A percentile compares a stretch with the other conserved stretches of the same genome.
These are phyloP conservation scores for Patiria miniata DNA, from an alignment of 35 echinoderm and acorn worm genomes.

Conservation along the genomic window DNA sequence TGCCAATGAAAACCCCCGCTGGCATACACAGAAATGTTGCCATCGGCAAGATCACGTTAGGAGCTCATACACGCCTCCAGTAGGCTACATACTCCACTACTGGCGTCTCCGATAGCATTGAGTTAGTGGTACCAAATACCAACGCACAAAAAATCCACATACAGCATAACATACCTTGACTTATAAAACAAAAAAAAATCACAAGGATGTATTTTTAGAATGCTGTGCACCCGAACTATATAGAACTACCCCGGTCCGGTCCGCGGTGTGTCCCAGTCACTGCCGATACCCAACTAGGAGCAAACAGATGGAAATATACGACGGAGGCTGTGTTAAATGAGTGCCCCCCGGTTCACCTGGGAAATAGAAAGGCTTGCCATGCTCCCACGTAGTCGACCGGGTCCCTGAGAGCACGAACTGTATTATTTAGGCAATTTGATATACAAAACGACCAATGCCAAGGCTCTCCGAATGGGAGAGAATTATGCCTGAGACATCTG, in stretches of 20 bases:
- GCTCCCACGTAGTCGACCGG: conserved; percentile 3
- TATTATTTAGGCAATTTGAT: conserved; percentile 34
- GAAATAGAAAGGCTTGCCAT: conserved; percentile 13
- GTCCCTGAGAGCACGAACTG: conserved; percentile 5
- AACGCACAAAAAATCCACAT: not conserved
- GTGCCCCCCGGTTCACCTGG: conserved; percentile 22
- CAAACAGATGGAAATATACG: conserved; percentile 19
- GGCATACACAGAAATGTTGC: not conserved
- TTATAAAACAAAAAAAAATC: not conserved
- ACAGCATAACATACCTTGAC: not conserved
- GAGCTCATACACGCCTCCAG: not conserved
- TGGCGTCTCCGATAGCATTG: not conserved
- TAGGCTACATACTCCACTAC: not conserved
- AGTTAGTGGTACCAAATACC: not conserved
- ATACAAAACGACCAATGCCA: conserved; percentile 22
- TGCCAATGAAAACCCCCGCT: not conserved
- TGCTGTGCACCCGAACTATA: not conserved
- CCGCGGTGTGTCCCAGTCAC: not conserved
- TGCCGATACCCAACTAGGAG: not conserved
- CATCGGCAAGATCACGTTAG: not conserved
- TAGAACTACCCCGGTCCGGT: not conserved
- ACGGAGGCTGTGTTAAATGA: not conserved
- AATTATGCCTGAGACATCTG: conserved; percentile 25
- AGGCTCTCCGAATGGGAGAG: not conserved
- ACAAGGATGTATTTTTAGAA: too few relatives aligned